These are phyloP conservation scores for Agrochola lota DNA, from an alignment of 2,888 invertebrate genomes.

Conservation along the genomic window DNA sequence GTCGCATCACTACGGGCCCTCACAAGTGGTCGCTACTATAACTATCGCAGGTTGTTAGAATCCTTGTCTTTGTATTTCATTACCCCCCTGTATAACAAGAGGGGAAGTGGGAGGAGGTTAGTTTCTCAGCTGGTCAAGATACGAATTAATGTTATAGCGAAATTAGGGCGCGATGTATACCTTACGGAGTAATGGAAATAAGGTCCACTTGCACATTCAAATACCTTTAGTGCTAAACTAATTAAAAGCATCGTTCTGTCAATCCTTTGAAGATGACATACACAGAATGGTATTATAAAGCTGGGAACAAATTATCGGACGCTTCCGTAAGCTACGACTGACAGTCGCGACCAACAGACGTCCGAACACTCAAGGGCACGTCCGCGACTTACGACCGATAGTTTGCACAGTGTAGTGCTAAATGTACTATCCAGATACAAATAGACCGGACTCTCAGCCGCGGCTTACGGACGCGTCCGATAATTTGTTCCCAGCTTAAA, in stretches of 20 bases:
- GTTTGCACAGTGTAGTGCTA: too few relatives aligned
- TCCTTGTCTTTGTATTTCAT: slow-evolving; percentile 66
- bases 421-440: too few relatives aligned
- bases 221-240: not conserved
- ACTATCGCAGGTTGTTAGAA: slow-evolving; percentile 65
- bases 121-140: slow-evolving; percentile 43
- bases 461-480: too few relatives aligned
- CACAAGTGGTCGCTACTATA: slow-evolving; percentile 76
- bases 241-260: not conserved
- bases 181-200: not conserved
- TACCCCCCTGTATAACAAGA: slow-evolving; percentile 51
- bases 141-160: slow-evolving; percentile 35
- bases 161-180: slow-evolving; percentile 19
- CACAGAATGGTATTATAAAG: too few relatives aligned
- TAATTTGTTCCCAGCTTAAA: too few relatives aligned
- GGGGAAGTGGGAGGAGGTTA: slow-evolving; percentile 21
- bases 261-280: not conserved
- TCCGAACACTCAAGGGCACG: too few relatives aligned
- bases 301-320: too few relatives aligned
- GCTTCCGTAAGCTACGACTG: too few relatives aligned
- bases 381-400: too few relatives aligned
- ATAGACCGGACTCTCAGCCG: too few relatives aligned
- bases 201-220: not conserved
- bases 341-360: too few relatives aligned
- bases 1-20: slow-evolving; percentile 77